phyloP scores from a whole-genome alignment of 2,113 vertebrate genomes.

The Butorides virescens region DNA sequence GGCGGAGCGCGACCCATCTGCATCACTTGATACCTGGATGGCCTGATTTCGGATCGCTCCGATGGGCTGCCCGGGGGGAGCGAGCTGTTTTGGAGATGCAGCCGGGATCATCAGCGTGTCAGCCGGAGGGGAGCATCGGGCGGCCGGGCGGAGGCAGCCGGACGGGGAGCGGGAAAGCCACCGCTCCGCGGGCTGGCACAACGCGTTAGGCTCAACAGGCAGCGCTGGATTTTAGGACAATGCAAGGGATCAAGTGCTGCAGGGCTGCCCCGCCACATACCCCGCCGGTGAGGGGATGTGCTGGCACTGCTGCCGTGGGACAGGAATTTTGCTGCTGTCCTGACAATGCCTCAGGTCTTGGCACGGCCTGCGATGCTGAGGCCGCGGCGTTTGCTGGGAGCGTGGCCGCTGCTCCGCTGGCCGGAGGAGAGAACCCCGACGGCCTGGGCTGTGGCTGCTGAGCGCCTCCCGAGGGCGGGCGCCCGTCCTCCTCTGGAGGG shows the following conservation, averaged over 20 bases:
- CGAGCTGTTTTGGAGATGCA: neutral
- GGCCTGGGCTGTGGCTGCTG: fast-evolving
- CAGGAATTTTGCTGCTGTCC: neutral
- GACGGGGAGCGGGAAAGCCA: neutral
- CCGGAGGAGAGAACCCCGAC: neutral
- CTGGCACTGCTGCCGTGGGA: neutral
- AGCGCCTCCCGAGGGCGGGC: neutral
- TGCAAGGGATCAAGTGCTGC: neutral
- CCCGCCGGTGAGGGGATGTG: neutral
- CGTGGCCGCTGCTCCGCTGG: fast-evolving
- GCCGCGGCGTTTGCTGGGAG: neutral
- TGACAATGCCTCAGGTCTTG: neutral
- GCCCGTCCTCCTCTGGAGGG: neutral
- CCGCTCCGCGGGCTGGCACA: slow-evolving; percentile 13
- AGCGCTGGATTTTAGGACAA: slow-evolving; percentile 17
- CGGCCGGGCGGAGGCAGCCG: neutral
- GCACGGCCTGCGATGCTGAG: fast-evolving
- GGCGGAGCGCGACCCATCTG: neutral
- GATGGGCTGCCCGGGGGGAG: neutral
- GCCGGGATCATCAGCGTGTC: neutral
- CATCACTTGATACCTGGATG: neutral
- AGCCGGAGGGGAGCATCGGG: neutral
- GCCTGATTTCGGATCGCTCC: neutral
- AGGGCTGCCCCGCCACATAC: neutral
- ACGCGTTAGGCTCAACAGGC: neutral